These are phyloP conservation scores for Eidolon dupreanum DNA, from an alignment of 2,797 vertebrate species.

Conservation along the genomic window DNA sequence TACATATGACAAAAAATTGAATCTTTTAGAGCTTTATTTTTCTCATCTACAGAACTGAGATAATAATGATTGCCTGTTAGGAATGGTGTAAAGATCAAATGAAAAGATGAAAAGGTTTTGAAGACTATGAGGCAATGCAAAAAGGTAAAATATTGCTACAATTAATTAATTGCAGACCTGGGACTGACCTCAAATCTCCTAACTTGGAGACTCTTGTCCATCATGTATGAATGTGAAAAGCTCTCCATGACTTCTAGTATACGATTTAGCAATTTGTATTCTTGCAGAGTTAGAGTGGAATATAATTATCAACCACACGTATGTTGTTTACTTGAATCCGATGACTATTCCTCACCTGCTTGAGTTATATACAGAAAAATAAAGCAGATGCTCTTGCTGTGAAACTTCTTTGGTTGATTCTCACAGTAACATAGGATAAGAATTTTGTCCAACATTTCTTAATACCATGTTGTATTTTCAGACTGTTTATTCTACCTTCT, in stretches of 20 bases:
- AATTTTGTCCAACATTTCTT: constrained; percentile 58
- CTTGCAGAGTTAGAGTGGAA: background rate
- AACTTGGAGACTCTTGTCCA: background rate
- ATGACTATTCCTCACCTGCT: constrained; percentile 28
- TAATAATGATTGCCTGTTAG: background rate
- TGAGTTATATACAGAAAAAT: constrained; percentile 57
- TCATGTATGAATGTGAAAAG: background rate
- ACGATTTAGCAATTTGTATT: constrained; percentile 9
- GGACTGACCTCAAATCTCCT: background rate
- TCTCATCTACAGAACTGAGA: background rate
- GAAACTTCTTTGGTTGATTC: constrained; percentile 58
- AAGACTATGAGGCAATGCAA: background rate
- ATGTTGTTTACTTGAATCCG: constrained; percentile 35
- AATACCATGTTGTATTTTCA: constrained; percentile 47
- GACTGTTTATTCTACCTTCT: constrained; percentile 56
- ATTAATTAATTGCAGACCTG: background rate
- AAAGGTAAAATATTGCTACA: constrained; percentile 2
- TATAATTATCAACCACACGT: constrained; percentile 48
- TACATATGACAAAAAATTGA: background rate
- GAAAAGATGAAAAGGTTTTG: background rate
- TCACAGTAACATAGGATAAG: constrained; percentile 4
- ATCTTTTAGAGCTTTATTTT: background rate
- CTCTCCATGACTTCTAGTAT: background rate
- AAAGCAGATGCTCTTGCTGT: constrained; percentile 45
- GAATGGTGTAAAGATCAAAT: background rate